Conservation (phyloP, 2,888 invertebrate genomes). For the Caenorhabditis virilis region DNA sequence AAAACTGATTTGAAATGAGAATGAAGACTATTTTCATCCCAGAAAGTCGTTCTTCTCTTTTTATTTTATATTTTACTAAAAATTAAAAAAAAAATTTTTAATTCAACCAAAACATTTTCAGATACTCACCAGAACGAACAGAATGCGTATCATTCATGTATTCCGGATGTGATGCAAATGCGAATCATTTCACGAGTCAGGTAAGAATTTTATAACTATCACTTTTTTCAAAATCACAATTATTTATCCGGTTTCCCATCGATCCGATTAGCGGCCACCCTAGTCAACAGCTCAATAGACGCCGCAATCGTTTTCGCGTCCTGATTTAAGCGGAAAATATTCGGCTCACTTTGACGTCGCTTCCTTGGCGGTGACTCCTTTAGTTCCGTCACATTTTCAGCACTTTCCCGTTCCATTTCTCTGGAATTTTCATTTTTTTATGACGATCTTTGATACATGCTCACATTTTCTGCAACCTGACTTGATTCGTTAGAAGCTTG, state of each 20-base stretch:
- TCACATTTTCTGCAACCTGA: conserved; percentile 31
- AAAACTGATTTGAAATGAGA: too few species aligned
- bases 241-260: conserved; percentile 10
- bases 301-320: not conserved
- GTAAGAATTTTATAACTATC: conserved; percentile 71
- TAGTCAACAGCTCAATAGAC: not conserved
- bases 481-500: conserved; percentile 23
- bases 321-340: conserved; percentile 2
- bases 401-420: conserved; percentile 26
- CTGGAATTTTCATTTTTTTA: conserved; percentile 7
- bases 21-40: too few species aligned
- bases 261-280: not conserved
- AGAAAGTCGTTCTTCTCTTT: too few species aligned
- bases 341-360: conserved; percentile 27
- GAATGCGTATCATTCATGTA: conserved; percentile 80
- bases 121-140: conserved; percentile 76
- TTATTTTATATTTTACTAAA: too few species aligned
- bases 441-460: not conserved
- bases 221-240: conserved; percentile 60
- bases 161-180: conserved; percentile 88
- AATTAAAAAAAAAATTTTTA: too few species aligned
- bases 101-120: too few species aligned
- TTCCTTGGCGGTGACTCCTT: conserved; percentile 18
- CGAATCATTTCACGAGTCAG: conserved; percentile 78
- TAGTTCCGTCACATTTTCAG: conserved; percentile 4